Percentiles rank a stretch among this genome's conserved stretches.
Evolutionary conservation across 2,888 invertebrate genomes (phyloP).

Genomic region (Rhodophaea formosa): DNA sequence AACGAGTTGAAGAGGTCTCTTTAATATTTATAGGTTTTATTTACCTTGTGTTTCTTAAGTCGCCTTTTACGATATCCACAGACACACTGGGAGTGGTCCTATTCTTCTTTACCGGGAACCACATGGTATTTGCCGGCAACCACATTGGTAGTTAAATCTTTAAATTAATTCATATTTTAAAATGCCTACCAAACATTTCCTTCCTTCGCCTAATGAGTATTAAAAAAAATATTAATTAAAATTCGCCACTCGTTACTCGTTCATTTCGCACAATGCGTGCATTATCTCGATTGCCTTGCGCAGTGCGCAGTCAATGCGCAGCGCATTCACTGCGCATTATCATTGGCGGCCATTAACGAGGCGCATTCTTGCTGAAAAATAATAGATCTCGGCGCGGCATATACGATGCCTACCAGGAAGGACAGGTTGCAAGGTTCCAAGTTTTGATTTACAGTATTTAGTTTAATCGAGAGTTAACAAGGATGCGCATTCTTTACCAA

Average conservation of each 20-base stretch:
- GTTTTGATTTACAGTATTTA: background rate
- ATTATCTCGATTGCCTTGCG: constrained; percentile 69
- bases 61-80: too few relatives aligned
- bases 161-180: too few relatives aligned
- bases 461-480: constrained; percentile 26
- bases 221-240: constrained; percentile 9
- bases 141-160: too few relatives aligned
- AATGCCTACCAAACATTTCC: too few relatives aligned
- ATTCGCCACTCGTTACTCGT: constrained; percentile 10
- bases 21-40: too few relatives aligned
- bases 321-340: constrained; percentile 60
- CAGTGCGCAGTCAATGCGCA: constrained; percentile 35
- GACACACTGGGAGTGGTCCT: too few relatives aligned
- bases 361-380: constrained; percentile 75
- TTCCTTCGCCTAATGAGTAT: too few relatives aligned
- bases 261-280: constrained; percentile 31
- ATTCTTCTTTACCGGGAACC: too few relatives aligned
- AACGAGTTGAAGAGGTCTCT: too few relatives aligned
- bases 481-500: background rate
- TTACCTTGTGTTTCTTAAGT: too few relatives aligned
- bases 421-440: constrained; percentile 33
- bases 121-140: too few relatives aligned
- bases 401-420: constrained; percentile 46
- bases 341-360: constrained; percentile 66
- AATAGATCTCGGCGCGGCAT: constrained; percentile 55